Evolutionary conservation across 2,797 vertebrate species (phyloP), one percentile per base, ranked within the genome.

Genomic region (Macropus fuliginosus): DNA sequence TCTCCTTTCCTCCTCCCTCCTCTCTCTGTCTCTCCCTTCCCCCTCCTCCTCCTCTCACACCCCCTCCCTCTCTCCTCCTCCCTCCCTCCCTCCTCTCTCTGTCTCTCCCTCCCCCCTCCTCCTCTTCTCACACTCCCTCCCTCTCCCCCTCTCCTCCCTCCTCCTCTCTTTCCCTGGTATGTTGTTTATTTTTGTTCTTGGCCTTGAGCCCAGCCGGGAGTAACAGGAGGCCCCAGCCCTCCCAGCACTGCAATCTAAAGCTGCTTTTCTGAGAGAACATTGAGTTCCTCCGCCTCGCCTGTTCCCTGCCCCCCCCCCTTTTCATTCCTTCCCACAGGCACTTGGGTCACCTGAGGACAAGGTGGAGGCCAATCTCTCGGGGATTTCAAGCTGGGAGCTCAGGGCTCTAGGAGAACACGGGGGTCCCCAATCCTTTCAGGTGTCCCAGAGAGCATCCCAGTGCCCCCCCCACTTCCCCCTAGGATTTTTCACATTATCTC

Each of bases 171-270:
- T 0, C 16, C 12, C 5, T 55, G 55, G 12, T 4, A 0, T 92
- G 54, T 96, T 97, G 55, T 90, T 96, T 92, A 91, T 40, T 54
- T 52, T 91, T 89, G 81, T 16, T 95, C n/a, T 56, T 96, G 97
- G 56, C 96, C 2, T 55, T 95, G 90, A 97, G n/a, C 66, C 91
- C 3, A 52, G 46, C 18, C 56, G 54, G 9, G 50, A 93, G 97
- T 40, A 93, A 92, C 28, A n/a, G 81, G 1, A 8, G 93, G 94
- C 91, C 66, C 89, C 93, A 93, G 96, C 90, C 34, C 93, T 55
- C 55, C 24, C 59, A 57, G 18, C 28, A 1, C 24, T 10, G 0
- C 40, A 59, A 92, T 56, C 55, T 96, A 94, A 96, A 96, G 94
- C 54, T 90, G 40, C 95, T 97, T 87, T 87, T 87, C 91, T 96